Evolutionary conservation across 2,888 invertebrate genomes (phyloP).

Genomic region (Limnephilus auricula): DNA sequence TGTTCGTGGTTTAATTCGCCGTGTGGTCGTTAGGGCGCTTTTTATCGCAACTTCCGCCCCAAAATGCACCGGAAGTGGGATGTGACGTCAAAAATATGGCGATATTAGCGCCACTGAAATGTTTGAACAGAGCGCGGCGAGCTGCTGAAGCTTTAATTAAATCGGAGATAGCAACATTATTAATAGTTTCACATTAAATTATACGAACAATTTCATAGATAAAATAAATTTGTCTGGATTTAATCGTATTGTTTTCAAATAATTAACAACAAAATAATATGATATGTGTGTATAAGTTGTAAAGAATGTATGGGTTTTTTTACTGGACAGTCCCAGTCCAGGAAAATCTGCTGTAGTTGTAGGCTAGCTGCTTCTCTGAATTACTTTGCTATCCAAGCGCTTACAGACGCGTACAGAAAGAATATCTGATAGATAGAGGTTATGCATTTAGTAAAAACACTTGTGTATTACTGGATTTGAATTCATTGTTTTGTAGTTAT

Average conservation of each 20-base stretch:
- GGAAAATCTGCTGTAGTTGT: too few species aligned
- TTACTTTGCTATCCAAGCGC: too few species aligned
- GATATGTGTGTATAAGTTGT: too few species aligned
- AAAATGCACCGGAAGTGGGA: slow-evolving; percentile 26
- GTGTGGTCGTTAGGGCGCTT: slow-evolving; percentile 21
- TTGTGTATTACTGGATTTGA: too few species aligned
- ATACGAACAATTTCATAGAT: background rate
- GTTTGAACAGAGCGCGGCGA: background rate
- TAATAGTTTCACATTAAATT: background rate
- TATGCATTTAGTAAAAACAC: too few species aligned
- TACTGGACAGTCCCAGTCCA: too few species aligned
- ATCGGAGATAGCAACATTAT: background rate
- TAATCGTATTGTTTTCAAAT: background rate
- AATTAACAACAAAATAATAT: background rate
- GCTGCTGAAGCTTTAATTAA: background rate
- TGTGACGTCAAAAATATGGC: slow-evolving; percentile 36
- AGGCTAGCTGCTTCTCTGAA: too few species aligned
- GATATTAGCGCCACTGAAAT: background rate
- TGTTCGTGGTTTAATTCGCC: background rate
- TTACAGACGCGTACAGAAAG: too few species aligned
- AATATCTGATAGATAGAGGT: too few species aligned
- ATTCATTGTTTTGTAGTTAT: too few species aligned
- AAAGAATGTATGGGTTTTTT: too few species aligned
- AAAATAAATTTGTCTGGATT: background rate
- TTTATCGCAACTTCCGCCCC: slow-evolving; percentile 31